These are phyloP conservation scores for Bos indicus DNA, from an alignment of 2,113 vertebrate species.

Conservation along the genomic window DNA sequence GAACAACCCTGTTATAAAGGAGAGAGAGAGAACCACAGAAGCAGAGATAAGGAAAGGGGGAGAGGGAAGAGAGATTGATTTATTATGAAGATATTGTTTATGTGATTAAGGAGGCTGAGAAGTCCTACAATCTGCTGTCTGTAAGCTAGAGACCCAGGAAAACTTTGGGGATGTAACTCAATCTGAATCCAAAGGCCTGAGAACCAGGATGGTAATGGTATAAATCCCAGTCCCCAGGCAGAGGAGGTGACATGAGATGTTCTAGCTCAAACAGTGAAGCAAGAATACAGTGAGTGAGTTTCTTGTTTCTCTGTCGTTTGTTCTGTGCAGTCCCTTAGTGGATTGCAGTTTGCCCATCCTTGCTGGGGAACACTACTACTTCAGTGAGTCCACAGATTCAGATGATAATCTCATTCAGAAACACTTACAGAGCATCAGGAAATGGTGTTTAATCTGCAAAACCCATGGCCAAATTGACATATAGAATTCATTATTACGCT, in stretches of 20 bases:
- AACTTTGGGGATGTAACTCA: background rate
- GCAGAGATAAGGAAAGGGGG: background rate
- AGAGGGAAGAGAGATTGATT: background rate
- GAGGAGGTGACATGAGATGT: background rate
- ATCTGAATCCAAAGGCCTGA: background rate
- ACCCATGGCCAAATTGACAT: background rate
- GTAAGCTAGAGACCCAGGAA: background rate
- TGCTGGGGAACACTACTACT: background rate
- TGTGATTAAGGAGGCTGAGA: background rate
- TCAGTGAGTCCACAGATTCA: background rate
- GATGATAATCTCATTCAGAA: background rate
- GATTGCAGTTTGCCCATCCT: background rate
- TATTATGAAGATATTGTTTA: background rate
- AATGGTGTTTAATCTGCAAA: background rate
- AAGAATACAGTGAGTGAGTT: background rate
- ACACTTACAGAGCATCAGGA: background rate
- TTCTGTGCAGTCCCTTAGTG: background rate
- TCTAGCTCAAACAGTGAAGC: background rate
- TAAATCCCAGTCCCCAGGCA: background rate
- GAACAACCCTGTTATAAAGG: background rate
- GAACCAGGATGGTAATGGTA: background rate
- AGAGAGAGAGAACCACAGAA: background rate
- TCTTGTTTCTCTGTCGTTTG: too few relatives aligned
- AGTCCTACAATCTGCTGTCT: background rate
- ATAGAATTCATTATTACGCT: background rate